These are phyloP conservation scores for Tipula lateralis DNA, from an alignment of 2,888 invertebrate genomes.

Conservation along the genomic window DNA sequence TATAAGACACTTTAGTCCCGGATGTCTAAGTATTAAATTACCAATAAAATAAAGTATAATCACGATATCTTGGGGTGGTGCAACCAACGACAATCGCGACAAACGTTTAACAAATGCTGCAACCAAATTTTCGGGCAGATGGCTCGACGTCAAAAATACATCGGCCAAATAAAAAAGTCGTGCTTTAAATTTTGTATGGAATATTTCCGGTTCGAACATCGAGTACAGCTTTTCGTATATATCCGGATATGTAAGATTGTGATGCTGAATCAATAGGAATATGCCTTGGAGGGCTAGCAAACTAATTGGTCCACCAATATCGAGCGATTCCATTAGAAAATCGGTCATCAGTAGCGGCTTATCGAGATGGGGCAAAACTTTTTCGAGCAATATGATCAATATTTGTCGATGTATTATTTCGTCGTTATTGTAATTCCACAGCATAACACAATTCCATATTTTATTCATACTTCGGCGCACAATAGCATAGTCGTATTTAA, in stretches of 20 bases:
- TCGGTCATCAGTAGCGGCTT: slow-evolving; percentile 83
- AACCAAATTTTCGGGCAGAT: slow-evolving; percentile 83
- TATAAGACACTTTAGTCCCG: slow-evolving; percentile 66
- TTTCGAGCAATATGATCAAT: slow-evolving; percentile 74
- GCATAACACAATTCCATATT: slow-evolving; percentile 72
- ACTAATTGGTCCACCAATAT: slow-evolving; percentile 80
- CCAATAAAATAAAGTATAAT: slow-evolving; percentile 76
- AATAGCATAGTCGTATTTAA: slow-evolving; percentile 54
- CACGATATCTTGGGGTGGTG: slow-evolving; percentile 73
- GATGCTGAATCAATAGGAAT: slow-evolving; percentile 79
- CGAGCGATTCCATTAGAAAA: slow-evolving; percentile 84
- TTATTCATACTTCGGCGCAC: slow-evolving; percentile 60
- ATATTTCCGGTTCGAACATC: slow-evolving; percentile 86
- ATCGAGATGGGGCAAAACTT: slow-evolving; percentile 72
- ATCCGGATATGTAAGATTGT: slow-evolving; percentile 93
- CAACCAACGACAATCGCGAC: slow-evolving; percentile 74
- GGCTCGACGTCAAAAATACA: slow-evolving; percentile 80
- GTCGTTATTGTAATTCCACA: slow-evolving; percentile 61
- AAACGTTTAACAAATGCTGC: slow-evolving; percentile 91
- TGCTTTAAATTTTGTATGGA: slow-evolving; percentile 84
- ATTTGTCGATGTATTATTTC: slow-evolving; percentile 69
- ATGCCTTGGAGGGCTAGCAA: slow-evolving; percentile 88
- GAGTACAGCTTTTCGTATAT: slow-evolving; percentile 93
- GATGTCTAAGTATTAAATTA: slow-evolving; percentile 81
- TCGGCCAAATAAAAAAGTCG: slow-evolving; percentile 84